Evolutionary conservation across 2,113 vertebrate species (phyloP), one percentile per base, ranked within the genome.

Genomic region (Guaruba guarouba): DNA sequence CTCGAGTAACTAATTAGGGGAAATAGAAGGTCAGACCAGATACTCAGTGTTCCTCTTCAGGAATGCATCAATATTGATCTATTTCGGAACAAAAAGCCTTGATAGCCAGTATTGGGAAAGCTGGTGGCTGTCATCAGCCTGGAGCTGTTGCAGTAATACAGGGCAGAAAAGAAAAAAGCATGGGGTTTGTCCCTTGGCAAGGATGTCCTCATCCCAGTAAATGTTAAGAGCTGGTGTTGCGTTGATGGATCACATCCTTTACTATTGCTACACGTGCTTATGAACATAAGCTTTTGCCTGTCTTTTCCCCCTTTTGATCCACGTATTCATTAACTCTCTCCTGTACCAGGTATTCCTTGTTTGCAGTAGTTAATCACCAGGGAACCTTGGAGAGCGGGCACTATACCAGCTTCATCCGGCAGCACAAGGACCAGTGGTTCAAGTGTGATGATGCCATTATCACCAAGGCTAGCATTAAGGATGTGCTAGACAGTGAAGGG

Each of bases 381-480:
- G 99, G 99, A 97, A 99, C 99, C 86, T 98, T 99, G 98, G 99
- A 99, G 97, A 99, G 99, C 2, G 99, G 99, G 92, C 99, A 99
- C 97, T 99, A 99, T 95, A 99, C 99, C 97, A 99, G 99, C 97
- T 99, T 99, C 97, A 99, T 99, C 98, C 98, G 99, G 86, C 99
- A 99, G 98, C 99, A 99, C 98, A 99, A 99, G 98, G 99, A 99
- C 98, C 99, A 99, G 98, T 99, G 99, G 99, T 99, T 99, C 98
- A 99, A 99, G 96, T 99, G 99, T 97, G 99, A 99, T 33, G 99
- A 99, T 28, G 99, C 99, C 96, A 99, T 99, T 97, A 99, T 99
- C 98, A 99, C 99, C 97, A 99, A 99, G 98, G 99, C 99, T 98
- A 99, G 99, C 99, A 99, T 99, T 97, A 99, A 99, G 96, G 99